phyloP scores from a whole-genome alignment of 2,888 invertebrate genomes.

The Crocallis elinguaria region DNA sequence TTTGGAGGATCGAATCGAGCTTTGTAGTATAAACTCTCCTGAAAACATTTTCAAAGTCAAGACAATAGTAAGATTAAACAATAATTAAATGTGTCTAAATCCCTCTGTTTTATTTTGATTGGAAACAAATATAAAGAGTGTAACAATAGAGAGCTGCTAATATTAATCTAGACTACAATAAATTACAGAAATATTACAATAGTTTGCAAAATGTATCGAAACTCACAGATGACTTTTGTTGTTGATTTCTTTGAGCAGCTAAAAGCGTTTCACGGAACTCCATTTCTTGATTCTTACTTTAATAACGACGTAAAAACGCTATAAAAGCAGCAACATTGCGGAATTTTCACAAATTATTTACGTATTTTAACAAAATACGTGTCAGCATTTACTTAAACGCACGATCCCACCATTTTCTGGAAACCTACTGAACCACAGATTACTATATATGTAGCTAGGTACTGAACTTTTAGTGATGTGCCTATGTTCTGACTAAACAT shows the following conservation, averaged over 20 bases:
- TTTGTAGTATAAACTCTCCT: slow-evolving; percentile 87
- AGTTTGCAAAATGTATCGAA: slow-evolving; percentile 44
- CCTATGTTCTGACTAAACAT: too few species aligned
- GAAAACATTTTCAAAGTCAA: slow-evolving; percentile 42
- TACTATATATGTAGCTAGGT: too few species aligned
- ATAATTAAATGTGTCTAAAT: neutral
- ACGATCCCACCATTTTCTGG: slow-evolving; percentile 82
- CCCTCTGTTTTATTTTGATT: neutral
- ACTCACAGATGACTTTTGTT: slow-evolving; percentile 83
- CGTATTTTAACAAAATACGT: slow-evolving; percentile 76
- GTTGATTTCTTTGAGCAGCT: slow-evolving; percentile 81
- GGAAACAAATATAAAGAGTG: too few species aligned
- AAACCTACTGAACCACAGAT: too few species aligned
- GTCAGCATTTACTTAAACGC: slow-evolving; percentile 70
- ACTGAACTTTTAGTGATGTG: slow-evolving; percentile 46
- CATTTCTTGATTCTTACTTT: slow-evolving; percentile 55
- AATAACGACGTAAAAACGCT: slow-evolving; percentile 29
- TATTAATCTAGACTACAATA: too few species aligned
- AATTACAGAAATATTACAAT: neutral
- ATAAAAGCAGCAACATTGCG: slow-evolving; percentile 46
- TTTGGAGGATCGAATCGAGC: slow-evolving; percentile 93
- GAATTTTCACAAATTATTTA: slow-evolving; percentile 67
- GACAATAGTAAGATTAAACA: neutral
- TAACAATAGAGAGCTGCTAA: too few species aligned
- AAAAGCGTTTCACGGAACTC: slow-evolving; percentile 79